Evolutionary conservation across 2,797 vertebrate genomes (phyloP), one percentile per base, ranked within the genome.

Genomic region (Gallinago nigripennis): DNA sequence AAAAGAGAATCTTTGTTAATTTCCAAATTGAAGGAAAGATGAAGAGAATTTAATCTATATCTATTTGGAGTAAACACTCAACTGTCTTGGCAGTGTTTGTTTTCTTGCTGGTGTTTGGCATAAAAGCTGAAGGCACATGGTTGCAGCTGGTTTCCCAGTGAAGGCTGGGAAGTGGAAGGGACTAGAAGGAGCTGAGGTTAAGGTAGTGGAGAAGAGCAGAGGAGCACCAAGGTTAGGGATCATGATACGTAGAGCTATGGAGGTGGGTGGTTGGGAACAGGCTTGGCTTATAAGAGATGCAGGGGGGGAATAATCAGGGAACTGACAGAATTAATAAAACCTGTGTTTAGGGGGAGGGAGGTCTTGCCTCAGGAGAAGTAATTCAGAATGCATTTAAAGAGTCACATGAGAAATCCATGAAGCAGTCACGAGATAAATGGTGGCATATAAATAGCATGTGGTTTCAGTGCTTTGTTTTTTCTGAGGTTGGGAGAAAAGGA

Each of bases 201-300:
- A n/a, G 24, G 43, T 33, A 50, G 17, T 25, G 41, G 39, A 58
- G 63, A 61, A 70, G 41, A 65, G n/a, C 41, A n/a, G 27, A 27
- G 18, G 21, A 61, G 53, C 6, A 6, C 30, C 8, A 12, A 39
- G 25, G 7, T 12, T 46, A 6, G 14, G 25, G 53, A 45, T 31
- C 1, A 1, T 16, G 17, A 33, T 45, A 3, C 4, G 16, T 5
- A 17, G 51, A 54, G 46, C 28, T 27, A 1, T 5, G 16, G 23
- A 45, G 31, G 31, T 8, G 9, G 17, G 56, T 51, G 70, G 8
- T 6, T 76, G 53, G 33, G 46, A 54, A 37, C 23, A 37, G 31
- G 21, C 20, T 71, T 65, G 35, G 20, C 16, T 73, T 61, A 2
- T 23, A 54, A 31, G 30, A 70, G 16, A 41, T 12, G 21, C 2